These are phyloP conservation scores for Aplodontia rufa DNA, from an alignment of 2,113 vertebrate genomes.

Conservation along the genomic window DNA sequence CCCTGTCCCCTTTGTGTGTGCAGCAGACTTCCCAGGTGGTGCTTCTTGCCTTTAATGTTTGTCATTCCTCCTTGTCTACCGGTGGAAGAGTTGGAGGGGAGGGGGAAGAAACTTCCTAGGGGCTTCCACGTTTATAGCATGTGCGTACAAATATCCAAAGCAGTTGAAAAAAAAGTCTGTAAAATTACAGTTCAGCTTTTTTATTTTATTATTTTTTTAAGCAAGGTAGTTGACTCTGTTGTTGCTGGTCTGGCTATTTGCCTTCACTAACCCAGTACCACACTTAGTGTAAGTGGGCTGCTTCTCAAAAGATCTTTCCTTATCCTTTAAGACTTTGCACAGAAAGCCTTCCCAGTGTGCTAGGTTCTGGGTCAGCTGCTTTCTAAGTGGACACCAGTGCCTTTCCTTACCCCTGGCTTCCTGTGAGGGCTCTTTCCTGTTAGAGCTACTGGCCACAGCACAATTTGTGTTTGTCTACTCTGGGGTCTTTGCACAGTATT, in stretches of 20 bases:
- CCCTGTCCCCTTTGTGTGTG: not conserved
- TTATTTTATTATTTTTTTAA: not conserved
- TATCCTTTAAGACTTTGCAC: not conserved
- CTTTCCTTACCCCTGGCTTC: not conserved
- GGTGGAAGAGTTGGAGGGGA: conserved; percentile 38
- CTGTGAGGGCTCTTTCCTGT: not conserved
- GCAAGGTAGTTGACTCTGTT: not conserved
- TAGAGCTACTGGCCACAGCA: not conserved
- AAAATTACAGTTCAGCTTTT: not conserved
- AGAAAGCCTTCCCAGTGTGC: not conserved
- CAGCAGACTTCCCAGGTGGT: conserved; percentile 63
- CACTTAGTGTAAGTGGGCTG: not conserved
- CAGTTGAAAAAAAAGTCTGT: not conserved
- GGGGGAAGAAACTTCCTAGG: not conserved
- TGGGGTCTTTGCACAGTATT: not conserved
- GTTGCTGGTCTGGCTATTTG: not conserved
- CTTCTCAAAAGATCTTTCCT: not conserved
- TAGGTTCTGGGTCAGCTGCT: not conserved
- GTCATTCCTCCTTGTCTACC: conserved; percentile 31
- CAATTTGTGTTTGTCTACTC: not conserved
- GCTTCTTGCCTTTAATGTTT: conserved; percentile 62
- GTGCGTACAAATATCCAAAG: conserved; percentile 70
- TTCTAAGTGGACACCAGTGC: not conserved
- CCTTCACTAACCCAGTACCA: not conserved
- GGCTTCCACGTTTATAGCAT: conserved; percentile 51